phyloP scores from a whole-genome alignment of 1,140 invertebrate genomes.

The Drosophila dunni region DNA sequence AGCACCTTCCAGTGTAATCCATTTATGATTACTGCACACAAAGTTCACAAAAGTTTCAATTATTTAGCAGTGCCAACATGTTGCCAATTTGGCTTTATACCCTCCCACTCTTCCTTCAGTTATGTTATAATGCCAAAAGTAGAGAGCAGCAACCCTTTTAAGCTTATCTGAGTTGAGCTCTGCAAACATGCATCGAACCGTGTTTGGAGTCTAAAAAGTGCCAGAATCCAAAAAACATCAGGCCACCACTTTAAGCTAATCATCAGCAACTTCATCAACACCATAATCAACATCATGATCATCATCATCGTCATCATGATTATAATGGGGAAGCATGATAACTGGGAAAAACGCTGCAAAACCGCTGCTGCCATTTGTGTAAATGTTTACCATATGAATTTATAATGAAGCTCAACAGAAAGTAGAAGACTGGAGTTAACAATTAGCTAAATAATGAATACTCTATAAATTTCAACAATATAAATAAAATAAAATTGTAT shows the following conservation, averaged over 20 bases:
- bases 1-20: background rate
- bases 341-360: slow-evolving; percentile 37
- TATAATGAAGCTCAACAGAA: slow-evolving; percentile 62
- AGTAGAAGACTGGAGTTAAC: background rate
- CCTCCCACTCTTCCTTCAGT: background rate
- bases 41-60: slow-evolving; percentile 13
- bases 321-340: slow-evolving; percentile 1
- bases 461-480: slow-evolving; percentile 27
- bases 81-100: slow-evolving; percentile 5
- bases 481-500: slow-evolving; percentile 21
- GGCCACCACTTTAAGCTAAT: background rate
- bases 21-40: slow-evolving; percentile 20
- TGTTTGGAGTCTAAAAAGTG: slow-evolving; percentile 1
- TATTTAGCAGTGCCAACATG: slow-evolving; percentile 21
- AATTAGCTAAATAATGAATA: background rate
- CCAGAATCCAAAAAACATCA: slow-evolving; percentile 10
- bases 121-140: background rate
- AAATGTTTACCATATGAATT: slow-evolving; percentile 82
- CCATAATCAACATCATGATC: background rate
- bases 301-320: background rate
- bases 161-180: slow-evolving; percentile 1
- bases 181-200: slow-evolving; percentile 17
- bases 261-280: background rate
- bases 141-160: slow-evolving; percentile 13
- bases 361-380: slow-evolving; percentile 64